Evolutionary conservation across 2,888 invertebrate species (phyloP), one percentile per base, ranked within the genome.

Genomic region (Amphipyra berbera): DNA sequence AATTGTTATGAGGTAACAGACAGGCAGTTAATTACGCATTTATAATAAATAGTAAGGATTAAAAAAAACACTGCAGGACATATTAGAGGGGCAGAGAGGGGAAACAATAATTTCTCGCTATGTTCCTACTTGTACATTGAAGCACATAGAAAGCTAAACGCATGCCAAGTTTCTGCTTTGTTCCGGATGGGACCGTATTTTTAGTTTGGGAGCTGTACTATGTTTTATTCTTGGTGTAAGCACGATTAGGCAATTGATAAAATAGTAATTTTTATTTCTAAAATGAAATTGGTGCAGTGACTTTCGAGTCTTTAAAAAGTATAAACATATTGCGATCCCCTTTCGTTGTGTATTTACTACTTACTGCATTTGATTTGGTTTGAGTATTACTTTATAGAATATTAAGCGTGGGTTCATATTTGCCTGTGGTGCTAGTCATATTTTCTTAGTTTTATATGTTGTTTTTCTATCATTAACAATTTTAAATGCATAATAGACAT

Each of bases 391-490:
- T 42, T 54, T 55, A 44, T 30, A 30, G 7, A 53, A 37, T 52
- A 35, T 59, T 63, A 73, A 33, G 38, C 37, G 56, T 66, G 54
- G 37, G 58, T 69, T 66, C 56, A 72, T 73, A 46, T 76, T 82
- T 85, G 79, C 83, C 82, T 78, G 68, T 79, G 84, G 85, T 87
- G 87, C 88, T 88, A 88, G 87, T 88, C 87, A 87, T 82, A 74
- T 66, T 61, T 61, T 65, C 37, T 59, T 82, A 76, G 58, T 67
- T 68, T 65, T 65, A 58, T 70, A 49, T 37, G 38, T 52, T 69
- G 13, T 59, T 48, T 50, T 12, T 48, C 35, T 56, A 33, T 46
- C 42, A 68, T 62, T 30, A 50, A 46, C 48, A 56, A 57, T 60
- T 35, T 42, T 66, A 52, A n/a, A 57, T 64, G 55, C 64, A 33